phyloP scores from a whole-genome alignment of 2,797 vertebrate species.

The Benthosema pterotum region DNA sequence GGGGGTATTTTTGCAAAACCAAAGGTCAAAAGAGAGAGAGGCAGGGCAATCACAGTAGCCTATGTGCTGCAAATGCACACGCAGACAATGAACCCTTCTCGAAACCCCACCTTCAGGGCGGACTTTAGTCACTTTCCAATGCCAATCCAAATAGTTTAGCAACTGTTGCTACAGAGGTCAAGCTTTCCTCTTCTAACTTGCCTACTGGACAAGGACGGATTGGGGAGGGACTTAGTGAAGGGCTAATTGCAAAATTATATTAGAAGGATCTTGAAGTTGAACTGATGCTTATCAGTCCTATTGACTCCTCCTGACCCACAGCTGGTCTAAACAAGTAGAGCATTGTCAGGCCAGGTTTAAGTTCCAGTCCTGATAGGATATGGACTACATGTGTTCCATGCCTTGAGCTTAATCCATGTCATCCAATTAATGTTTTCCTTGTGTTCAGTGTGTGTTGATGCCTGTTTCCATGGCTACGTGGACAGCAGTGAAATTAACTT shows the following conservation, averaged over 20 bases:
- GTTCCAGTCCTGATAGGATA: neutral
- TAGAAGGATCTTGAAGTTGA: neutral
- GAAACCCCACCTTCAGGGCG: no score
- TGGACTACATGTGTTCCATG: neutral
- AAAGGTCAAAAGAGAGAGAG: neutral
- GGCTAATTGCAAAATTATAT: neutral
- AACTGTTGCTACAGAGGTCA: no score
- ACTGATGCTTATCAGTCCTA: no score
- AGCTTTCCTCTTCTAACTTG: no score
- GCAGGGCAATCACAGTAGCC: neutral
- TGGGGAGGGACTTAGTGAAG: no score
- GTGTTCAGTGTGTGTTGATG: neutral
- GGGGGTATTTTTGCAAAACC: neutral
- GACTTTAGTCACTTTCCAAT: no score
- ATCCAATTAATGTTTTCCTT: constrained; percentile 1
- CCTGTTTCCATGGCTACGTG: neutral
- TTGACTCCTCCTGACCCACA: neutral
- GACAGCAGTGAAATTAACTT: constrained; percentile 1
- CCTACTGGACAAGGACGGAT: no score
- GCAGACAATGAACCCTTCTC: no score
- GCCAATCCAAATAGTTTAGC: no score
- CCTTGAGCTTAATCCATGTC: neutral
- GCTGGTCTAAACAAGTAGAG: neutral
- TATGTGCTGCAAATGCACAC: no score
- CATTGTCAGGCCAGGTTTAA: neutral